phyloP scores from a whole-genome alignment of 2,797 vertebrate genomes.

The Delichon dasypus region DNA sequence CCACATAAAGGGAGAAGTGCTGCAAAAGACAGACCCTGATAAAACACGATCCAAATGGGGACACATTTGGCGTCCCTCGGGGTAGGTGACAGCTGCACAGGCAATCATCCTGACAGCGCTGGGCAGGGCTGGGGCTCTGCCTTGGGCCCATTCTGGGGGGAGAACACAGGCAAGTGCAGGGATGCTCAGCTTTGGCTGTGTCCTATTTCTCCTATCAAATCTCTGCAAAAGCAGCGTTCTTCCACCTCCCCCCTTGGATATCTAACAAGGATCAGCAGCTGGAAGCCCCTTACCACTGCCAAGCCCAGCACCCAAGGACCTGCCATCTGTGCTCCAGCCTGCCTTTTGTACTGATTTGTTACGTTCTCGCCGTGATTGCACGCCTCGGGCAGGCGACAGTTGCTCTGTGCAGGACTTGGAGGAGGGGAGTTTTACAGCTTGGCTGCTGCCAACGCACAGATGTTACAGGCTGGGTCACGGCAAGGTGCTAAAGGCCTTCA shows the following conservation, averaged over 20 bases:
- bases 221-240: background rate
- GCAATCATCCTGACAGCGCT: background rate
- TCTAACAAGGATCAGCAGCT: background rate
- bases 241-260: background rate
- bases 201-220: background rate
- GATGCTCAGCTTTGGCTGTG: background rate
- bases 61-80: background rate
- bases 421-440: constrained; percentile 66
- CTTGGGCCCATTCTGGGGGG: background rate
- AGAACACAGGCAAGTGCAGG: background rate
- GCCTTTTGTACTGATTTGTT: constrained; percentile 44
- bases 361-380: constrained; percentile 37
- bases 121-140: background rate
- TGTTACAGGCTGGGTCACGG: constrained; percentile 70
- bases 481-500: constrained; percentile 73
- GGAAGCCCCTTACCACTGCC: constrained; percentile 4
- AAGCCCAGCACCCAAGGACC: background rate
- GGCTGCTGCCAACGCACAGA: constrained; percentile 72
- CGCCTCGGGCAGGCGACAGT: constrained; percentile 35
- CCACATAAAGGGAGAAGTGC: background rate
- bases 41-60: background rate
- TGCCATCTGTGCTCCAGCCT: constrained; percentile 1
- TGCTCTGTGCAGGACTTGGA: constrained; percentile 39
- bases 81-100: background rate
- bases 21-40: background rate